Evolutionary conservation across 2,113 vertebrate species (phyloP).

Genomic region (Alces alces): DNA sequence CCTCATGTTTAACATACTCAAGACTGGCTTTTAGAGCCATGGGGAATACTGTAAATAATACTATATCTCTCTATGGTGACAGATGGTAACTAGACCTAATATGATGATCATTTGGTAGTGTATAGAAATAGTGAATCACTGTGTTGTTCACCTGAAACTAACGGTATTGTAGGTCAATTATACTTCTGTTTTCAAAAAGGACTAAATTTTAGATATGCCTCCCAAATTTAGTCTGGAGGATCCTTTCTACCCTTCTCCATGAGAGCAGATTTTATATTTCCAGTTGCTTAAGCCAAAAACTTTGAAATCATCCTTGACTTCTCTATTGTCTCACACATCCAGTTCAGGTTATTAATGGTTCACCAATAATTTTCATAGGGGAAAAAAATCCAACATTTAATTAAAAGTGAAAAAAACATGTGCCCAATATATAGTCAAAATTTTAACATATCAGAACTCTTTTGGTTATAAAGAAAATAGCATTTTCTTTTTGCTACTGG

Average conservation of each 20-base stretch:
- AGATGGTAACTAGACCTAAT: background rate
- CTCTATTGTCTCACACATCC: background rate
- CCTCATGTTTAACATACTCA: background rate
- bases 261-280: background rate
- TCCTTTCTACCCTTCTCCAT: background rate
- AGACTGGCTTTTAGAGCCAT: background rate
- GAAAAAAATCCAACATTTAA: background rate
- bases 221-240: background rate
- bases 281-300: background rate
- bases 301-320: background rate
- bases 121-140: background rate
- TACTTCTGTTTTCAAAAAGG: background rate
- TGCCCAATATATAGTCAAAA: background rate
- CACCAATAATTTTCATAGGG: background rate
- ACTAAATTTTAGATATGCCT: background rate
- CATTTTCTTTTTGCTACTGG: background rate
- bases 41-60: background rate
- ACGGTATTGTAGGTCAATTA: background rate
- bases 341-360: background rate
- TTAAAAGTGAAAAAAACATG: background rate
- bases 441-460: background rate
- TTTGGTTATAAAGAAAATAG: background rate
- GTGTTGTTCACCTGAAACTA: background rate
- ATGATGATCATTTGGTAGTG: background rate
- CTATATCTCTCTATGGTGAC: background rate